Percentiles rank a stretch among this genome's conserved stretches.
Evolutionary conservation across 1,140 invertebrate genomes (phyloP).

Genomic region (Drosophila novamexicana): DNA sequence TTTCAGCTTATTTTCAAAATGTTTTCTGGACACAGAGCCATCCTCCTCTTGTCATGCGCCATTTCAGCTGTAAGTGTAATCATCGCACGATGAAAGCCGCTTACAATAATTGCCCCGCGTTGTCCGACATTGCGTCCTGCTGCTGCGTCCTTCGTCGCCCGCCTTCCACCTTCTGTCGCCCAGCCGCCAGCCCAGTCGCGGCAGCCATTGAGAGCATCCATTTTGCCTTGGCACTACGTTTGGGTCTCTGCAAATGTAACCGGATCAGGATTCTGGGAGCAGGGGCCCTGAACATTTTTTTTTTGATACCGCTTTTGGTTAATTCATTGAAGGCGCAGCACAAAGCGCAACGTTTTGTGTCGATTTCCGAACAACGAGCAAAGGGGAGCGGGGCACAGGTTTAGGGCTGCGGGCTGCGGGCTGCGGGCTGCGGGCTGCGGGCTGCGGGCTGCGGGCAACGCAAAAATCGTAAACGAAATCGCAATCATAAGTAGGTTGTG

Average conservation of each 20-base stretch:
- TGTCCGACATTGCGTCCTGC: constrained; percentile 65
- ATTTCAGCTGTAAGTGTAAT: constrained; percentile 81
- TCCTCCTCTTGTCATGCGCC: constrained; percentile 56
- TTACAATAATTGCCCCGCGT: constrained; percentile 80
- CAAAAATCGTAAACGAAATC: constrained; percentile 22
- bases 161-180: background rate
- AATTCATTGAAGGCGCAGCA: constrained; percentile 54
- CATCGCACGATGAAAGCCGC: constrained; percentile 80
- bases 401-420: no score
- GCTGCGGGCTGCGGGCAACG: background rate
- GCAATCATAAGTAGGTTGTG: constrained; percentile 46
- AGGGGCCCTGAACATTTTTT: background rate
- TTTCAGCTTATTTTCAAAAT: background rate
- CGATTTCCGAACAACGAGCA: constrained; percentile 45
- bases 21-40: constrained; percentile 19
- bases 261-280: constrained; percentile 6
- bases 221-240: background rate
- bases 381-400: no score
- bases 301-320: constrained; percentile 22
- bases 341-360: constrained; percentile 65
- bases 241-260: constrained; percentile 5
- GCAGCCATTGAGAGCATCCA: constrained; percentile 1
- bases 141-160: constrained; percentile 19
- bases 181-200: background rate
- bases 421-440: no score